Percentiles rank a stretch among this genome's conserved stretches.
These are phyloP conservation scores for Patella depressa DNA, from an alignment of 2,888 invertebrate species.

Conservation along the genomic window DNA sequence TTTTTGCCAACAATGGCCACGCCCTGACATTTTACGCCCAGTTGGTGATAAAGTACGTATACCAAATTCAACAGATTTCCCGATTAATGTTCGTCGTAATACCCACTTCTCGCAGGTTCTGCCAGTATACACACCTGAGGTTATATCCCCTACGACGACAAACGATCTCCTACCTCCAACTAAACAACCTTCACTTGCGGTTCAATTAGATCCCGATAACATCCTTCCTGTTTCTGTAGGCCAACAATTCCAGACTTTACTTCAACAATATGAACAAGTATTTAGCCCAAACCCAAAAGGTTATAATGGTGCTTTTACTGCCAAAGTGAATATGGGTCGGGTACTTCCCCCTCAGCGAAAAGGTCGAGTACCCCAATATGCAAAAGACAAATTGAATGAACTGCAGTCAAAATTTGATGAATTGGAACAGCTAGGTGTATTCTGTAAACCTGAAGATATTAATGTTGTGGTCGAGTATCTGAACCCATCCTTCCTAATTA, in stretches of 20 bases:
- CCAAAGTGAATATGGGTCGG: slow-evolving; percentile 39
- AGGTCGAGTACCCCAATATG: slow-evolving; percentile 43
- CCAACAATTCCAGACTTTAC: slow-evolving; percentile 22
- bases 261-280: slow-evolving; percentile 26
- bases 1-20: not conserved
- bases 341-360: slow-evolving; percentile 45
- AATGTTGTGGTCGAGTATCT: slow-evolving; percentile 34
- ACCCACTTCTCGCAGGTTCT: slow-evolving; percentile 22
- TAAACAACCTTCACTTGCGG: not conserved
- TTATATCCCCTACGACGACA: not conserved
- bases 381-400: slow-evolving; percentile 35
- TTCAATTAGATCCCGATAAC: slow-evolving; percentile 30
- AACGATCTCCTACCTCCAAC: not conserved
- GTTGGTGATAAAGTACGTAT: slow-evolving; percentile 27
- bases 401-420: slow-evolving; percentile 44
- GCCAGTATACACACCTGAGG: not conserved
- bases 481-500: slow-evolving; percentile 38
- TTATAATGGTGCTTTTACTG: slow-evolving; percentile 21
- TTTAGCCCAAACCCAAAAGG: slow-evolving; percentile 30
- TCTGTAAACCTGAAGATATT: slow-evolving; percentile 9
- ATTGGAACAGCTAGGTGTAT: slow-evolving; percentile 38
- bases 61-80: slow-evolving; percentile 15
- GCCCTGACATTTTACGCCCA: slow-evolving; percentile 13
- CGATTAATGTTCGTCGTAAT: slow-evolving; percentile 13
- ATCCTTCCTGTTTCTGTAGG: slow-evolving; percentile 10